Base-by-base conservation (phyloP, 2,888 invertebrate genomes). In the Cepaea hortensis region DNA sequence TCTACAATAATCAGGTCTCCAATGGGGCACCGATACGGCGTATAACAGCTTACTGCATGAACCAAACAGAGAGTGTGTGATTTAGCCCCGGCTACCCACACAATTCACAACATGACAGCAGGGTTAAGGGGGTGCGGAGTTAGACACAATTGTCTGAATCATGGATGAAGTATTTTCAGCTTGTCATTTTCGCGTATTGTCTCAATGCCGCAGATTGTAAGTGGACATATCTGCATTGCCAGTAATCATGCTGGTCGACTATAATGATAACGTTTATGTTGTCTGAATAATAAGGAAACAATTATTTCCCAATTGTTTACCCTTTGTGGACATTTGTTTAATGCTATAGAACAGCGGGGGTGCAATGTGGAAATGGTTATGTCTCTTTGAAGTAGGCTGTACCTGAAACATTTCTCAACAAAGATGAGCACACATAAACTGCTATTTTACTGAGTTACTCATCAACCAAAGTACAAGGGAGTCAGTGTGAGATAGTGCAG, bases 181-280 rank as follows among this genome's bases (percentile, higher is more conserved):
- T 4, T 79, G 61, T 79, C 55, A 79, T 79, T 79, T 79, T 4
- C 23, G 4, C 3, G 55, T 61, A 61, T 23, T 79, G 61, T 61
- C 7, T 61, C 55, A n/a, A 3, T 15, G n/a, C 6, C 77, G 5
- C 23, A 61, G 13, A 50, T 79, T 79, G n/a, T 79, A 79, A 79
- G 79, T 61, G 79, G 79, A 18, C 23, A 61, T 79, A 61, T 79
- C 61, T 79, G 61, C 79, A 79, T 61, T n/a, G 61, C 79, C 61
- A 61, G 20, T 79, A 61, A 61, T n/a, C 55, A 3, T 13, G 20
- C 23, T 79, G 23, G 9, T 7, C 55, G 61, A 61, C 1, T 23
- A 79, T 79, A 61, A 23, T 9, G 48, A 79, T 6, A 79, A 61
- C 61, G 11, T 55, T 79, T 20, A 20, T 50, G 20, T 50, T 15